These are phyloP conservation scores for Pocillopora verrucosa DNA, from an alignment of 64 coral and sea anemone species.

Conservation along the genomic window DNA sequence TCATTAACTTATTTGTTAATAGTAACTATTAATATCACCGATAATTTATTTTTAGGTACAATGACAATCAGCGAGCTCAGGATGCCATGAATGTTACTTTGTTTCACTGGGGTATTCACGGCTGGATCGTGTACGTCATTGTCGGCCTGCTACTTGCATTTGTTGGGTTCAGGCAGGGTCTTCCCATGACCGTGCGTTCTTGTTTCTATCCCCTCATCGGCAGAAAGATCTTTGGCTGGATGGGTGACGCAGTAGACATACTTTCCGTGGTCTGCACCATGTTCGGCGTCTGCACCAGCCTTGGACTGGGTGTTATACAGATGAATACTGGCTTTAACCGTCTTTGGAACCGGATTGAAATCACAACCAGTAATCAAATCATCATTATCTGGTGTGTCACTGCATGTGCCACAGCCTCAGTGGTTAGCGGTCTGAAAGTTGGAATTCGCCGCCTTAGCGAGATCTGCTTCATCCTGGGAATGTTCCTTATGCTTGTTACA, in stretches of 20 bases:
- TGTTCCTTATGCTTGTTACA: constrained; percentile 47
- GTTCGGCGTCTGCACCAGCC: constrained; percentile 82
- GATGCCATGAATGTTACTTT: constrained; percentile 77
- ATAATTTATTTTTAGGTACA: constrained; percentile 33
- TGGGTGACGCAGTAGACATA: constrained; percentile 74
- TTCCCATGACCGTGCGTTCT: constrained; percentile 74
- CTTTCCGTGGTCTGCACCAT: constrained; percentile 64
- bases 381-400: constrained; percentile 71
- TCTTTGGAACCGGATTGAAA: constrained; percentile 17
- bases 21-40: too few species aligned
- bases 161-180: constrained; percentile 35
- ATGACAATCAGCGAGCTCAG: constrained; percentile 68
- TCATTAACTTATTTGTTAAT: too few species aligned
- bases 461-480: constrained; percentile 50
- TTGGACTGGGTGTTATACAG: constrained; percentile 55
- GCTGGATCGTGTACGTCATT: constrained; percentile 66
- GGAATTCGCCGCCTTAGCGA: constrained; percentile 65
- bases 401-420: constrained; percentile 35
- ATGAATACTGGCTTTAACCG: constrained; percentile 64
- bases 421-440: constrained; percentile 54
- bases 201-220: constrained; percentile 77
- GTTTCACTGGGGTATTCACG: constrained; percentile 79
- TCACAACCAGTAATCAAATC: constrained; percentile 10
- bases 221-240: constrained; percentile 52
- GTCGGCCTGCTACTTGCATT: constrained; percentile 66